A percentile compares a stretch with the other conserved stretches of the same genome.
Conservation (phyloP, 2,113 vertebrate genomes). For the Neolamprologus ventralis region DNA sequence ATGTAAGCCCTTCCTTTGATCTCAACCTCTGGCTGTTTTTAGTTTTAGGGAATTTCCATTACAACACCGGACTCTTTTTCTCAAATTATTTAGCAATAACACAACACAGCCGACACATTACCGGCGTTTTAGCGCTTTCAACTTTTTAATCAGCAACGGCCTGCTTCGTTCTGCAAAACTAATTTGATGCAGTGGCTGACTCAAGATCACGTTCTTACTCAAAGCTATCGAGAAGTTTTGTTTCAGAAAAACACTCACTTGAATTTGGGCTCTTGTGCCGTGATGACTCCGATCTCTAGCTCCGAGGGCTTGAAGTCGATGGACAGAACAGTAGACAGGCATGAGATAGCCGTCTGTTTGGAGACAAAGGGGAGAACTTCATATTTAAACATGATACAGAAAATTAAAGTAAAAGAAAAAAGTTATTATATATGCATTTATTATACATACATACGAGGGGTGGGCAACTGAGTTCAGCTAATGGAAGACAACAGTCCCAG, state of each 20-base stretch:
- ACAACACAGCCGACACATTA: neutral
- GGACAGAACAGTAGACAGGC: constrained; percentile 85
- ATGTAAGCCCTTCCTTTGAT: neutral
- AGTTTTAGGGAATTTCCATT: constrained; percentile 4
- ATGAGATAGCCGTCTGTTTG: constrained; percentile 84
- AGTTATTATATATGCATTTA: neutral
- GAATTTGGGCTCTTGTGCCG: constrained; percentile 83
- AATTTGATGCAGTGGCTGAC: neutral
- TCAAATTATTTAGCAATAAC: neutral
- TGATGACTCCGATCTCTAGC: constrained; percentile 88
- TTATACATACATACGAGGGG: neutral
- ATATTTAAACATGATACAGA: neutral
- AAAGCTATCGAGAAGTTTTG: neutral
- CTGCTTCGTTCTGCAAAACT: neutral
- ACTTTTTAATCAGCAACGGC: neutral
- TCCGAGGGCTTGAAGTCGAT: constrained; percentile 94
- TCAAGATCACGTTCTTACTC: neutral
- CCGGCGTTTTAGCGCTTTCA: neutral
- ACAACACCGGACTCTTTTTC: neutral
- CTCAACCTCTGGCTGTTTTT: neutral
- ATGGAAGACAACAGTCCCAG: neutral
- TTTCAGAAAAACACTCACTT: constrained; percentile 65
- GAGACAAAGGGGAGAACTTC: neutral
- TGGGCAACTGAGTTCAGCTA: neutral
- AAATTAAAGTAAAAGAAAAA: neutral